These are phyloP conservation scores for Glaucomys volans DNA, from an alignment of 2,113 vertebrate genomes.

Conservation along the genomic window DNA sequence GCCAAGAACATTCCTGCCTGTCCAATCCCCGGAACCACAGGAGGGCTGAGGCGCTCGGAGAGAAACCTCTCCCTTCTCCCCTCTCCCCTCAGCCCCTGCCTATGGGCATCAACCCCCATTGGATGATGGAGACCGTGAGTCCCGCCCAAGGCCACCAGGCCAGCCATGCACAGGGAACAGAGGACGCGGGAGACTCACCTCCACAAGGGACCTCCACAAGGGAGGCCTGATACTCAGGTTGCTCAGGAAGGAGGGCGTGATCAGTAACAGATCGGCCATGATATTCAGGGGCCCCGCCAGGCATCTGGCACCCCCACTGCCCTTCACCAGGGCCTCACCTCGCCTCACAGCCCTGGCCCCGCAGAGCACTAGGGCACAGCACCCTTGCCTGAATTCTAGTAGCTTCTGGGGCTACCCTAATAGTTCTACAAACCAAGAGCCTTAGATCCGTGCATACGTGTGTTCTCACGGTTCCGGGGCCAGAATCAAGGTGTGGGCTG, in stretches of 20 bases:
- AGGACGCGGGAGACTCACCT: background rate
- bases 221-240: background rate
- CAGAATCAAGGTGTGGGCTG: background rate
- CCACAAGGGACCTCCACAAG: accelerated
- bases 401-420: background rate
- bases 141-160: background rate
- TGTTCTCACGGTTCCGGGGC: background rate
- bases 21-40: background rate
- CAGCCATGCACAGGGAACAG: background rate
- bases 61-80: background rate
- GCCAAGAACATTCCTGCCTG: background rate
- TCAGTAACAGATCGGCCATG: accelerated
- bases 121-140: background rate
- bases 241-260: background rate
- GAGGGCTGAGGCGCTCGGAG: background rate
- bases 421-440: accelerated
- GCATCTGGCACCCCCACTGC: background rate
- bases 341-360: background rate
- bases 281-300: background rate
- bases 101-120: background rate
- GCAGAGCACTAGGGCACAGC: too few relatives aligned
- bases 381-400: background rate
- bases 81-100: background rate
- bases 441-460: background rate
- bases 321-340: background rate